Conservation (phyloP, 30 jellyfish, hydroid and myxozoan species). For the Pelagia noctiluca region DNA sequence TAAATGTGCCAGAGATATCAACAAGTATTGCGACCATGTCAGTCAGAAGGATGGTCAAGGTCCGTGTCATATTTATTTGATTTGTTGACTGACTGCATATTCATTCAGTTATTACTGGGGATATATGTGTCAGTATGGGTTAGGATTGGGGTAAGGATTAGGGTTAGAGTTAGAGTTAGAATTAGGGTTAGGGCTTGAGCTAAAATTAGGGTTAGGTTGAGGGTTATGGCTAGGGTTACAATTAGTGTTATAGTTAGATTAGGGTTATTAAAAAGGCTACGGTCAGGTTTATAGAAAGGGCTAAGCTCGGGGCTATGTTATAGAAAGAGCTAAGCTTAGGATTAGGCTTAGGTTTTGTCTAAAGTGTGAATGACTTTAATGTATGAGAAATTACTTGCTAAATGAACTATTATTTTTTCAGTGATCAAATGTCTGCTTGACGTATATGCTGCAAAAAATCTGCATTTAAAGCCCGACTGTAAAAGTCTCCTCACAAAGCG, state of each 20-base stretch:
- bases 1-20: constrained; percentile 79
- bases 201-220: neutral
- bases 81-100: neutral
- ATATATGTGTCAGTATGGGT: neutral
- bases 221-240: neutral
- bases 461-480: constrained; percentile 70
- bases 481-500: constrained; percentile 66
- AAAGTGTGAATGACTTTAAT: neutral
- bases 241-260: no score
- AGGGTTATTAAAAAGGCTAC: neutral
- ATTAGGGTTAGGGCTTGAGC: neutral
- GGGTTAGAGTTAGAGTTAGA: neutral
- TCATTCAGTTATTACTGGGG: neutral
- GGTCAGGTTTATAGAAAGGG: neutral
- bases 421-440: constrained; percentile 90
- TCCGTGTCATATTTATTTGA: neutral
- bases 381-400: neutral
- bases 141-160: neutral
- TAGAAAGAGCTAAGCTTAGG: neutral
- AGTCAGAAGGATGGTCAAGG: constrained; percentile 83
- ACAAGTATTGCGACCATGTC: constrained; percentile 74
- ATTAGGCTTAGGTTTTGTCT: neutral
- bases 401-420: neutral
- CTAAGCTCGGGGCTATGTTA: neutral
- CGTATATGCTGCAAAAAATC: constrained; percentile 84